These are phyloP conservation scores for Nothocercus nigrocapillus DNA, from an alignment of 2,113 vertebrate species.

Conservation along the genomic window DNA sequence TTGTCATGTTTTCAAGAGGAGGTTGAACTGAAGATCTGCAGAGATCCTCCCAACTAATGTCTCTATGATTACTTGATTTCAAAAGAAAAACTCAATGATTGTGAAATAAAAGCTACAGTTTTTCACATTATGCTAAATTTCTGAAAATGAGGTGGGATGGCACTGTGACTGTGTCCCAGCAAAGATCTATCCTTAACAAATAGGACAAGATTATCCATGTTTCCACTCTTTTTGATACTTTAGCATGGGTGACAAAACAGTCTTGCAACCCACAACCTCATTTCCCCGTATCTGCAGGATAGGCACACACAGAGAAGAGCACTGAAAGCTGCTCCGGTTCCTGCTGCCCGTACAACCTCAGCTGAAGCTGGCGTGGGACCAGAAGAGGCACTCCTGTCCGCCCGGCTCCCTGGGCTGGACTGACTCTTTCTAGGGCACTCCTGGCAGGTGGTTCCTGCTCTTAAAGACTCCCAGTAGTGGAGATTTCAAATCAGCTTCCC, in stretches of 20 bases:
- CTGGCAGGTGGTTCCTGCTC: background rate
- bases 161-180: background rate
- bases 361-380: background rate
- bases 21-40: background rate
- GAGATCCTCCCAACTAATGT: background rate
- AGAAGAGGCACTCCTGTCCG: accelerated
- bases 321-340: background rate
- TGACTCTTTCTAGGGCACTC: background rate
- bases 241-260: background rate
- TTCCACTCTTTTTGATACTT: background rate
- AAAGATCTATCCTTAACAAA: background rate
- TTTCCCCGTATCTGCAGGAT: background rate
- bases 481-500: background rate
- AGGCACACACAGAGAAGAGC: background rate
- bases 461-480: background rate
- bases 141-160: background rate
- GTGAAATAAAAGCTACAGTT: background rate
- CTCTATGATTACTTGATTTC: background rate
- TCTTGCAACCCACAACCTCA: accelerated
- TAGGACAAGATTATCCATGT: background rate
- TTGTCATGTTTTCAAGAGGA: background rate
- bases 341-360: background rate
- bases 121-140: background rate
- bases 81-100: background rate
- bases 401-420: accelerated